Evolutionary conservation across 2,888 invertebrate genomes (phyloP).

Genomic region (Stenichneumon culpator): DNA sequence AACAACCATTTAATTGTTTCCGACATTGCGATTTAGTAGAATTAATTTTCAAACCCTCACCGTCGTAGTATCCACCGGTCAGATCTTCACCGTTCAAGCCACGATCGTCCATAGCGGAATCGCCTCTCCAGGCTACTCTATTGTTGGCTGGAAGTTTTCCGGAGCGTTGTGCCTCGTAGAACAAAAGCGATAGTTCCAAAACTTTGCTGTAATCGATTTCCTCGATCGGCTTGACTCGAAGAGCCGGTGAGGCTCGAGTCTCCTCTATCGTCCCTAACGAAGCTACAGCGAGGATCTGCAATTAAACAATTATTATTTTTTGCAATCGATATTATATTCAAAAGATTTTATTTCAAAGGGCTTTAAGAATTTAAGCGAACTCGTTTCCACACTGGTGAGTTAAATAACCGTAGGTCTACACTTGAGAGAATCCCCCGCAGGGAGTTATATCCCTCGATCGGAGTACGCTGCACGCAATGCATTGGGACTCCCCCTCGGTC

Average conservation of each 20-base stretch:
- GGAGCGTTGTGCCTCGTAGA: constrained; percentile 87
- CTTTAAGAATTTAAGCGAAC: not conserved
- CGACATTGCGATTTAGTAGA: not conserved
- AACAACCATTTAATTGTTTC: not conserved
- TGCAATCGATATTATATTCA: not conserved
- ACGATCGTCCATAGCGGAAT: constrained; percentile 86
- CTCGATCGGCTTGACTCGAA: constrained; percentile 70
- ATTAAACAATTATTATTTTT: constrained; percentile 19
- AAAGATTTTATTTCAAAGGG: not conserved
- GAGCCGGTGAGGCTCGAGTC: constrained; percentile 56
- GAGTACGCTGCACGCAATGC: constrained; percentile 60
- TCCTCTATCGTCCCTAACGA: constrained; percentile 63
- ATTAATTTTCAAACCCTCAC: constrained; percentile 77
- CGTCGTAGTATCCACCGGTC: constrained; percentile 87
- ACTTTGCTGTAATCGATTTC: constrained; percentile 85
- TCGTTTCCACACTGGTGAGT: not conserved
- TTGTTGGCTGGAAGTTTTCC: constrained; percentile 86
- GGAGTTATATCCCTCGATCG: constrained; percentile 43
- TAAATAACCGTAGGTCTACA: not conserved
- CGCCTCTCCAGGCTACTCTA: constrained; percentile 86
- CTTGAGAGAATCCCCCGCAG: constrained; percentile 14
- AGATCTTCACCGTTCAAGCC: constrained; percentile 86
- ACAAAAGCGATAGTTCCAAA: constrained; percentile 86
- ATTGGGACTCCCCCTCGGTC: constrained; percentile 56
- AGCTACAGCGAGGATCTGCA: constrained; percentile 61